phyloP scores from a whole-genome alignment of 2,888 invertebrate species.

The Agonum fuliginosum region DNA sequence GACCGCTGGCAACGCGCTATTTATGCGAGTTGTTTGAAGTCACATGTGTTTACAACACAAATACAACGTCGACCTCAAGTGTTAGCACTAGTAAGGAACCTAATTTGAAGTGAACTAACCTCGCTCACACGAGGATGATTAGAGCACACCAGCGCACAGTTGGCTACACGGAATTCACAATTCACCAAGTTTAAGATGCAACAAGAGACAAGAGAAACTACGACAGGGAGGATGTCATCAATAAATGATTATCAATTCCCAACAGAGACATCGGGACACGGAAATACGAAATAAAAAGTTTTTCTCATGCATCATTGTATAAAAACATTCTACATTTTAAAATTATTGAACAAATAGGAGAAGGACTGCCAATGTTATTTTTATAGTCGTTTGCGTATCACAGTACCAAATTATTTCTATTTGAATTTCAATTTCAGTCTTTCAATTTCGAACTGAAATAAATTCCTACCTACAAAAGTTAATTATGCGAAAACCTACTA shows the following conservation, averaged over 20 bases:
- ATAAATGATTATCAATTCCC: constrained; percentile 9
- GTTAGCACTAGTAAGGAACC: constrained; percentile 16
- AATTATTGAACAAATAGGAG: too few species aligned
- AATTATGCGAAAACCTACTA: too few species aligned
- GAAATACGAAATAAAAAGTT: constrained; percentile 1
- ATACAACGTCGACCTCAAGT: constrained; percentile 6
- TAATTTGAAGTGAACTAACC: constrained; percentile 37
- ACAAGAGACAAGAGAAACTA: neutral
- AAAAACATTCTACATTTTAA: too few species aligned
- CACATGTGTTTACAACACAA: constrained; percentile 41
- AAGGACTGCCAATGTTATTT: too few species aligned
- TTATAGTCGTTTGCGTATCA: too few species aligned
- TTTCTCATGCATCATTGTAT: neutral
- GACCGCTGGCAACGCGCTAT: neutral
- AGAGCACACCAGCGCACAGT: neutral
- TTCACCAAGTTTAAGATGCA: constrained; percentile 1
- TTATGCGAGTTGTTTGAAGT: constrained; percentile 42
- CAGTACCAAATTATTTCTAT: too few species aligned
- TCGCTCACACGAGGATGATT: constrained; percentile 1
- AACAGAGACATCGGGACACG: neutral
- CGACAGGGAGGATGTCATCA: neutral
- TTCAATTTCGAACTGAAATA: too few species aligned
- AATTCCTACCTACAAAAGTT: too few species aligned
- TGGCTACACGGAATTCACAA: neutral
- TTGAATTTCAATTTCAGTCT: too few species aligned